phyloP scores from a whole-genome alignment of 2,888 invertebrate genomes.

The Cosmopolites sordidus region DNA sequence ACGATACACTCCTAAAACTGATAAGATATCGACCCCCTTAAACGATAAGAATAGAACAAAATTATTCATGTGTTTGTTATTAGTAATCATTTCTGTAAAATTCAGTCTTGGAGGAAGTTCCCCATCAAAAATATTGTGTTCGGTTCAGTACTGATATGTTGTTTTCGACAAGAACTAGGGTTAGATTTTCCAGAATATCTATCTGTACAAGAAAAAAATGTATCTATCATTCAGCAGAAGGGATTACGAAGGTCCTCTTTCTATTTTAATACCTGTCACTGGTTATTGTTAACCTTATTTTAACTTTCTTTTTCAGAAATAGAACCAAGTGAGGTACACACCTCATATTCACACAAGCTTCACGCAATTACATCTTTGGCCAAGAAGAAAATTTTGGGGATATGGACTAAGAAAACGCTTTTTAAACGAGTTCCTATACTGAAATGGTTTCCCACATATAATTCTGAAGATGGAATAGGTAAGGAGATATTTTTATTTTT shows the following conservation, averaged over 20 bases:
- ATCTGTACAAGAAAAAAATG: not conserved
- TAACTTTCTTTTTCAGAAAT: slow-evolving; percentile 19
- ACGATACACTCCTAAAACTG: too few species aligned
- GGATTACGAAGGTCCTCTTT: not conserved
- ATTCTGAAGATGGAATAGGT: slow-evolving; percentile 69
- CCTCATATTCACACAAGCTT: slow-evolving; percentile 28
- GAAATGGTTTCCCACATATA: slow-evolving; percentile 75
- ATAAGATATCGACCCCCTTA: too few species aligned
- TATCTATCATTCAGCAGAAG: not conserved
- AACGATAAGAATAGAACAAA: not conserved
- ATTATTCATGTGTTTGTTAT: not conserved
- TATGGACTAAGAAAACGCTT: slow-evolving; percentile 67
- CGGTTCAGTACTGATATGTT: not conserved
- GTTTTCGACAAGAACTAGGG: not conserved
- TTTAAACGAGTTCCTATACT: slow-evolving; percentile 71
- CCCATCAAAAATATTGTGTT: too few species aligned
- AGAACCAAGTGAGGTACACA: slow-evolving; percentile 8
- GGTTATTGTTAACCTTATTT: not conserved
- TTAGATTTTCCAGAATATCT: not conserved
- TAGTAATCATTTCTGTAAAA: too few species aligned
- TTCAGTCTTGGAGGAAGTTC: too few species aligned
- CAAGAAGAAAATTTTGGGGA: slow-evolving; percentile 47
- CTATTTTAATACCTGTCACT: not conserved
- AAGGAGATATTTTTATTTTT: too few species aligned
- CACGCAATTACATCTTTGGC: slow-evolving; percentile 44